phyloP scores from a whole-genome alignment of 1,140 invertebrate genomes.

The Pristionchus pacificus region DNA sequence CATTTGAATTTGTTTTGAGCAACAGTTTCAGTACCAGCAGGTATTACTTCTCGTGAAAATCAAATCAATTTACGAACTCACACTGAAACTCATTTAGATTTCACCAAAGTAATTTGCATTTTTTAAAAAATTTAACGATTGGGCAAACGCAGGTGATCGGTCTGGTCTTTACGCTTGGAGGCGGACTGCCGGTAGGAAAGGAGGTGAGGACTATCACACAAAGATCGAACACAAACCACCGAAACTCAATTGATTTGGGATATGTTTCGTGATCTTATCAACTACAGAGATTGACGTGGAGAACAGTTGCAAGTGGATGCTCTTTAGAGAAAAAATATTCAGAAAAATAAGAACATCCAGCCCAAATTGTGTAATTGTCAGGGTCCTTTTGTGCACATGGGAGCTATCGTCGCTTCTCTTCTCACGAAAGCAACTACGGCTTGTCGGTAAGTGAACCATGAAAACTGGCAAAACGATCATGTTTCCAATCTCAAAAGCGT shows the following conservation, averaged over 20 bases:
- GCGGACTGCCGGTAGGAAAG: conserved; percentile 90
- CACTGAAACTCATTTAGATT: no score
- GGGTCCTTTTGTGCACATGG: conserved; percentile 56
- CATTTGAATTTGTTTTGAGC: no score
- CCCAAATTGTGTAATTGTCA: neutral
- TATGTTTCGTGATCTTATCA: neutral
- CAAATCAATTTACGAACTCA: no score
- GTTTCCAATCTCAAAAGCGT: no score
- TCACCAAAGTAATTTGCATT: no score
- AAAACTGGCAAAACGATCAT: no score
- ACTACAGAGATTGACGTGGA: no score
- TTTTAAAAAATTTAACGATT: no score
- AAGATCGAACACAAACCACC: neutral
- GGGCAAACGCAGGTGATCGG: conserved; percentile 88
- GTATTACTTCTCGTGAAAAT: no score
- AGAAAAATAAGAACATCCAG: neutral
- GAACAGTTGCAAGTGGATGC: neutral
- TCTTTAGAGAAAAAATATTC: neutral
- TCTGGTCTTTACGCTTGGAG: conserved; percentile 85
- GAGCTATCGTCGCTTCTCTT: conserved; percentile 52
- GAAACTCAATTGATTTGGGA: neutral
- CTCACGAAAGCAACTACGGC: conserved; percentile 47
- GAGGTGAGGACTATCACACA: conserved; percentile 63
- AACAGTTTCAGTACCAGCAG: no score
- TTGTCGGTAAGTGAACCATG: conserved; percentile 44